These are phyloP conservation scores for Umimayanthus kanabou DNA, from an alignment of 92 coral and sea anemone species.

Conservation along the genomic window DNA sequence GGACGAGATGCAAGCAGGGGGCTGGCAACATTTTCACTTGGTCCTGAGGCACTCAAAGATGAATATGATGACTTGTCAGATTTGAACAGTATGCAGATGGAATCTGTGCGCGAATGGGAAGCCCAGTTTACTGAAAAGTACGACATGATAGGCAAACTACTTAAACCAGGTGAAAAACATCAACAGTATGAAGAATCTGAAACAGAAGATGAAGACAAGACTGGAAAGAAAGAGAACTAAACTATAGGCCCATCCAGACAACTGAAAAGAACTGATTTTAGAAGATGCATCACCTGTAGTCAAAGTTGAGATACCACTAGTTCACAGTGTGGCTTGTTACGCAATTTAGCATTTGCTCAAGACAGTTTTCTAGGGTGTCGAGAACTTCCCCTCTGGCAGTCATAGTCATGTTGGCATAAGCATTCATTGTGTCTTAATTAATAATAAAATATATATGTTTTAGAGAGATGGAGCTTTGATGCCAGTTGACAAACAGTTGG, in stretches of 20 bases:
- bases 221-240: constrained; percentile 65
- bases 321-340: background rate
- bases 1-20: constrained; percentile 99
- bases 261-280: constrained; percentile 11
- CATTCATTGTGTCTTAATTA: background rate
- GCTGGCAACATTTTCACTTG: constrained; percentile 92
- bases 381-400: background rate
- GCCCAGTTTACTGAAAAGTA: constrained; percentile 94
- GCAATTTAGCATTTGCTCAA: background rate
- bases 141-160: constrained; percentile 86
- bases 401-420: background rate
- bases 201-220: constrained; percentile 93
- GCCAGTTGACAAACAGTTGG: background rate
- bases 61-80: constrained; percentile 96
- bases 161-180: constrained; percentile 93
- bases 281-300: background rate
- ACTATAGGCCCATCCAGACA: no score
- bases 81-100: constrained; percentile 97
- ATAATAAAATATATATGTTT: no score
- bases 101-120: constrained; percentile 95
- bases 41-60: constrained; percentile 85
- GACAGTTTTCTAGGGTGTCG: background rate
- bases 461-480: background rate
- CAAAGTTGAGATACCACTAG: background rate
- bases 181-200: constrained; percentile 96